Conservation (phyloP, 2,797 vertebrate genomes). For the Neosilurus hyrtlii region DNA sequence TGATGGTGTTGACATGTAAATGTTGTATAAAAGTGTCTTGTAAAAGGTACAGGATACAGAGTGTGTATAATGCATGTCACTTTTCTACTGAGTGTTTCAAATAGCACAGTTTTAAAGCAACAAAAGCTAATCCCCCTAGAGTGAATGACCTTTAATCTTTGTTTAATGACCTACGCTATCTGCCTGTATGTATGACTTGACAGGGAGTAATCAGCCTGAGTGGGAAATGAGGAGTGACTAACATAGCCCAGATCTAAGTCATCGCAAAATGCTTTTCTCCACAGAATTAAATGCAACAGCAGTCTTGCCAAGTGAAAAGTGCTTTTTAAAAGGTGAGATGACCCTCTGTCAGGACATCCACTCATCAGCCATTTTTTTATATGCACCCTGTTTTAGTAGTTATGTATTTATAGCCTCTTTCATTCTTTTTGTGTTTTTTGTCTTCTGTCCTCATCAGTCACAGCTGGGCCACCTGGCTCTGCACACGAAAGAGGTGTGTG, state of each 20-base stretch:
- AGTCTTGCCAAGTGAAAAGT: constrained; percentile 55
- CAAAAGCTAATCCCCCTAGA: constrained; percentile 38
- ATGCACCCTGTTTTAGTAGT: constrained; percentile 9
- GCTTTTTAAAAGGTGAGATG: constrained; percentile 54
- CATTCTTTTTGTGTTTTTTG: neutral
- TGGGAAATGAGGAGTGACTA: constrained; percentile 61
- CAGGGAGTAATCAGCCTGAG: constrained; percentile 38
- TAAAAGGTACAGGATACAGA: constrained; percentile 14
- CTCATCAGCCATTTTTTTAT: neutral
- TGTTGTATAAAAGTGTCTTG: neutral
- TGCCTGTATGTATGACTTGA: constrained; percentile 33
- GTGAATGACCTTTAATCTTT: constrained; percentile 39
- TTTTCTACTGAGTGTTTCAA: constrained; percentile 29
- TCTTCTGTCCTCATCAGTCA: neutral
- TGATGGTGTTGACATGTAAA: constrained; percentile 20
- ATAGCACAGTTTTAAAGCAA: constrained; percentile 46
- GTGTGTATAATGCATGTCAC: constrained; percentile 24
- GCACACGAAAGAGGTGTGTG: constrained; percentile 15
- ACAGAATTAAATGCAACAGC: constrained; percentile 57
- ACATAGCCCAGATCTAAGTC: constrained; percentile 64
- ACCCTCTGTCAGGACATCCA: neutral
- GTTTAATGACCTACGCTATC: constrained; percentile 26
- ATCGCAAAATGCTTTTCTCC: constrained; percentile 58
- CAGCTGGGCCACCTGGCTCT: constrained; percentile 7
- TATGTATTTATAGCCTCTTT: constrained; percentile 21